These are phyloP conservation scores for Serripes groenlandicus DNA, from an alignment of 2,888 invertebrate genomes.

Conservation along the genomic window DNA sequence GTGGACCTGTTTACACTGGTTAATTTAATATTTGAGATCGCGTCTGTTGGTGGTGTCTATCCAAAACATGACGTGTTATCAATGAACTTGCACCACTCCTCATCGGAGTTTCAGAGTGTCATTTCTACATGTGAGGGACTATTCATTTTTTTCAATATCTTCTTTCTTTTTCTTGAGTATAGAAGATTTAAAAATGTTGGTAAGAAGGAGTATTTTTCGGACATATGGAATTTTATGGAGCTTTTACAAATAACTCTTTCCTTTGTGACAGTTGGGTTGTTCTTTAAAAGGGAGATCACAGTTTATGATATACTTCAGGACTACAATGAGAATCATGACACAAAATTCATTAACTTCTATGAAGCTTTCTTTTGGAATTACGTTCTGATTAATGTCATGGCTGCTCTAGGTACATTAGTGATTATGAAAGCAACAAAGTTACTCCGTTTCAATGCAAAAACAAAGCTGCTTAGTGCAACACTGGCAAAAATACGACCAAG, in stretches of 20 bases:
- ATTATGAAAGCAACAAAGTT: constrained; percentile 73
- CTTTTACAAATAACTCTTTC: constrained; percentile 67
- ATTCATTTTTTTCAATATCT: constrained; percentile 67
- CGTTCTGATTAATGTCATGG: constrained; percentile 69
- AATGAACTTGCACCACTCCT: constrained; percentile 68
- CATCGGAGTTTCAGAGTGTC: constrained; percentile 58
- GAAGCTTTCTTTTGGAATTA: constrained; percentile 69
- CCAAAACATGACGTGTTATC: constrained; percentile 71
- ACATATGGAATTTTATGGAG: constrained; percentile 73
- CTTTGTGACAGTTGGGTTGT: constrained; percentile 67
- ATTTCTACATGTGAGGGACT: constrained; percentile 67
- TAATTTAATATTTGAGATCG: constrained; percentile 73
- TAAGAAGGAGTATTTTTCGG: constrained; percentile 64
- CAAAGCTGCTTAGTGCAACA: constrained; percentile 63
- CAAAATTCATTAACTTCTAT: constrained; percentile 72
- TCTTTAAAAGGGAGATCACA: constrained; percentile 67
- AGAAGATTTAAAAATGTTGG: constrained; percentile 59
- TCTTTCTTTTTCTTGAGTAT: constrained; percentile 66
- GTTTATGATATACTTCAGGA: constrained; percentile 56
- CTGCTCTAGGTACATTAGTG: constrained; percentile 65
- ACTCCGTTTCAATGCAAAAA: constrained; percentile 68
- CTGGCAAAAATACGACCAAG: constrained; percentile 41
- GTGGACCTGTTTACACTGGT: constrained; percentile 72
- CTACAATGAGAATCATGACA: constrained; percentile 37
- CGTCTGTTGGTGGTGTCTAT: constrained; percentile 64